Percentiles rank a stretch among this genome's conserved stretches.
phyloP scores from a whole-genome alignment of 2,888 invertebrate genomes.

The Morpho helenor region DNA sequence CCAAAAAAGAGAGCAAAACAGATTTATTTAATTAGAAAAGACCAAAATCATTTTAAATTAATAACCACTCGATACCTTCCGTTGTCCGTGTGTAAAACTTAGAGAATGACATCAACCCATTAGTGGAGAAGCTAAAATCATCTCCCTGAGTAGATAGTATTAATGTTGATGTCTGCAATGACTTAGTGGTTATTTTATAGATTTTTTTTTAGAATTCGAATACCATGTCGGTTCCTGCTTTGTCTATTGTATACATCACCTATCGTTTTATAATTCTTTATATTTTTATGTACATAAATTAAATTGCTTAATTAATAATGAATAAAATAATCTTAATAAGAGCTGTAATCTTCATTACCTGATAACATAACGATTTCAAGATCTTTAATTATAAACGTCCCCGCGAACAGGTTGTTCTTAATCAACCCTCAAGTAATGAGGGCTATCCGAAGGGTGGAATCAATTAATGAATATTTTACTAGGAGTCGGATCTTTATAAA shows the following conservation, averaged over 20 bases:
- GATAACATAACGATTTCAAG: slow-evolving; percentile 8
- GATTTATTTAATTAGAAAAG: too few species aligned
- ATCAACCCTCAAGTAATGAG: slow-evolving; percentile 73
- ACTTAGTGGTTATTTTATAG: not conserved
- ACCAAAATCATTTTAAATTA: not conserved
- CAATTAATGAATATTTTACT: slow-evolving; percentile 77
- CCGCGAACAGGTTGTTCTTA: slow-evolving; percentile 57
- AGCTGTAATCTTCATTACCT: not conserved
- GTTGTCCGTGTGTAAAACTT: slow-evolving; percentile 36
- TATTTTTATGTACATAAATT: too few species aligned
- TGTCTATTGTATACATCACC: too few species aligned
- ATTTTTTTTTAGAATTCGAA: not conserved
- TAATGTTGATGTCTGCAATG: not conserved
- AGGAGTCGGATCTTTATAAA: slow-evolving; percentile 67
- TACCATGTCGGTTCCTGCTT: too few species aligned
- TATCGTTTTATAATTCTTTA: too few species aligned
- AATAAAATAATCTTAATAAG: too few species aligned
- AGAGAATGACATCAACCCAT: slow-evolving; percentile 71
- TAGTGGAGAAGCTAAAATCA: slow-evolving; percentile 46
- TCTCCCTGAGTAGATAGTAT: slow-evolving; percentile 16
- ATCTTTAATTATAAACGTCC: slow-evolving; percentile 13
- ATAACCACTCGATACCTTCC: slow-evolving; percentile 34
- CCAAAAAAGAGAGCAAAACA: too few species aligned
- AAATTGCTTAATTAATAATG: too few species aligned
- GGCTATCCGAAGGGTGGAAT: slow-evolving; percentile 66